phyloP scores from a whole-genome alignment of 2,113 vertebrate species.

The Erinaceus europaeus region DNA sequence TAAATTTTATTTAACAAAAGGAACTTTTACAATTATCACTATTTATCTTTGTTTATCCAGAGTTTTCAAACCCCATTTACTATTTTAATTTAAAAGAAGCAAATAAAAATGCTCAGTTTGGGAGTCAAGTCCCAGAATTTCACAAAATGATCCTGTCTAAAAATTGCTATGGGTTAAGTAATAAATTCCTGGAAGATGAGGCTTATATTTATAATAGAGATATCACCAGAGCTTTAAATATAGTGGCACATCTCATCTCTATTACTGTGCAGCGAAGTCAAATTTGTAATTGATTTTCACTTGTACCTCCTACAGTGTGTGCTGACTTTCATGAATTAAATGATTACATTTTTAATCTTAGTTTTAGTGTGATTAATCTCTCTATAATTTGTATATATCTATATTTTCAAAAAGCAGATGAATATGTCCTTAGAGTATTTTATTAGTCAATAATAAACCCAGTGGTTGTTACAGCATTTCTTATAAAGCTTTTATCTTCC shows the following conservation, averaged over 20 bases:
- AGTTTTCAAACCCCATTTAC: slow-evolving; percentile 54
- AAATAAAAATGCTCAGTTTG: slow-evolving; percentile 61
- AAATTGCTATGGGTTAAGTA: slow-evolving; percentile 56
- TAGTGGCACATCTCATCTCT: slow-evolving; percentile 25
- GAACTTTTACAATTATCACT: slow-evolving; percentile 55
- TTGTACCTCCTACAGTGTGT: not conserved
- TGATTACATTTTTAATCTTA: not conserved
- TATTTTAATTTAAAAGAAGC: slow-evolving; percentile 67
- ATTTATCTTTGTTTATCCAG: slow-evolving; percentile 52
- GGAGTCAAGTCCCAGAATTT: slow-evolving; percentile 58
- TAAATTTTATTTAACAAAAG: slow-evolving; percentile 61
- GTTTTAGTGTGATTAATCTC: slow-evolving; percentile 61
- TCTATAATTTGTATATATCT: not conserved
- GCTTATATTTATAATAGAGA: slow-evolving; percentile 70
- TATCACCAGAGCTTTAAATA: slow-evolving; percentile 58
- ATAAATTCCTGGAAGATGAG: slow-evolving; percentile 64
- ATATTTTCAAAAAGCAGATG: slow-evolving; percentile 1
- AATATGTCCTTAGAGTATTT: slow-evolving; percentile 8
- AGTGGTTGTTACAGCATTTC: not conserved
- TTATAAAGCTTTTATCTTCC: not conserved
- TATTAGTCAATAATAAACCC: slow-evolving; percentile 16
- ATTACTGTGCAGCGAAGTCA: slow-evolving; percentile 48
- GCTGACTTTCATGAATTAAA: slow-evolving; percentile 38
- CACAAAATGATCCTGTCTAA: slow-evolving; percentile 73
- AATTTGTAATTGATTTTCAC: slow-evolving; percentile 62